Conservation (phyloP, 2,888 invertebrate species). For the Gryllus longicercus region DNA sequence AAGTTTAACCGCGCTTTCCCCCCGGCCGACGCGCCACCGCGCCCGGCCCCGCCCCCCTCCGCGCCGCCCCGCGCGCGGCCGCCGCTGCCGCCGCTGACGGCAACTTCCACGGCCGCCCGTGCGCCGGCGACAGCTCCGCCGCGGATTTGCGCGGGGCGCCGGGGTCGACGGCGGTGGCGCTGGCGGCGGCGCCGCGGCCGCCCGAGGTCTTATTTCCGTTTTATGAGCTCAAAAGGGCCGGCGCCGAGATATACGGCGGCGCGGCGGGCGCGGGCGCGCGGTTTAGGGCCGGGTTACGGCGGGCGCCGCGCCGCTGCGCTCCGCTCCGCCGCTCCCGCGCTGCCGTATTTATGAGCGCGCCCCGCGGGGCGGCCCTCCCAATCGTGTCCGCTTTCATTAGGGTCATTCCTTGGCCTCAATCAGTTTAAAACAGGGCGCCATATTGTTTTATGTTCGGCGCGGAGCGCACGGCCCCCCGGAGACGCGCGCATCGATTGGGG, state of each 20-base stretch:
- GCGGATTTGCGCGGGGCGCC: not conserved
- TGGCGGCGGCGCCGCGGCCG: not conserved
- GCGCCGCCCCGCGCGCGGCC: not conserved
- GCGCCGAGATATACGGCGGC: constrained; percentile 19
- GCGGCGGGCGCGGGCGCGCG: constrained; percentile 12
- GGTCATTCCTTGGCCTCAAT: constrained; percentile 36
- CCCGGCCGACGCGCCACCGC: constrained; percentile 4
- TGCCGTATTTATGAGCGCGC: constrained; percentile 19
- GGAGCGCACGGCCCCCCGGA: constrained; percentile 28
- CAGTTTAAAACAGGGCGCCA: constrained; percentile 37
- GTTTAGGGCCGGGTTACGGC: constrained; percentile 19
- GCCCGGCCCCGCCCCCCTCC: not conserved
- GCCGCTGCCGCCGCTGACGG: not conserved
- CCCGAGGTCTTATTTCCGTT: constrained; percentile 17
- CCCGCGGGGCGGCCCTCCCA: constrained; percentile 26
- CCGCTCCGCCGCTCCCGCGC: not conserved
- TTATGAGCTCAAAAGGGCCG: constrained; percentile 17
- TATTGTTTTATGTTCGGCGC: constrained; percentile 37
- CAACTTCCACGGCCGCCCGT: not conserved
- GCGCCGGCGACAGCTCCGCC: not conserved
- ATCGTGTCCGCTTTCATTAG: constrained; percentile 35
- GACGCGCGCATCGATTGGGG: constrained; percentile 35
- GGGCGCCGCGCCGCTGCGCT: not conserved
- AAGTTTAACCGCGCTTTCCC: constrained; percentile 23
- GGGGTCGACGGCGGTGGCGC: not conserved